Percentiles rank a stretch among this genome's conserved stretches.
Conservation (phyloP, 2,888 invertebrate genomes). For the Molanna angustata region DNA sequence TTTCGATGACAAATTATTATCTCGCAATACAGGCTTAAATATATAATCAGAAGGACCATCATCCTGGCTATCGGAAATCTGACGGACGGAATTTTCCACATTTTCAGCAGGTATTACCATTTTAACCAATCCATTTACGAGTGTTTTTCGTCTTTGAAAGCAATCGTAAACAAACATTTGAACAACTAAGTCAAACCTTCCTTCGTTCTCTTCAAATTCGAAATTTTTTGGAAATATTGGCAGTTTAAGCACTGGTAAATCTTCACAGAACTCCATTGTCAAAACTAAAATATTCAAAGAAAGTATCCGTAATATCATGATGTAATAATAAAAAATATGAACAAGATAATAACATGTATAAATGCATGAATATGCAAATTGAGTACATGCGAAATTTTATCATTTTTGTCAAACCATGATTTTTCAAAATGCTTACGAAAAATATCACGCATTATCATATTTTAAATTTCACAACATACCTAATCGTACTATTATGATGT, state of each 20-base stretch:
- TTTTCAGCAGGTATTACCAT: slow-evolving; percentile 1
- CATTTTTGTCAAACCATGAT: no score
- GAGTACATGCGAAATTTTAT: no score
- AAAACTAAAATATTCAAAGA: no score
- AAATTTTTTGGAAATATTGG: slow-evolving; percentile 12
- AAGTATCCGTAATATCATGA: no score
- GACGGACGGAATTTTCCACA: neutral
- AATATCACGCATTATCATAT: no score
- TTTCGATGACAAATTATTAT: slow-evolving; percentile 13
- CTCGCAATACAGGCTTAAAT: slow-evolving; percentile 3
- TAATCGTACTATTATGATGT: no score
- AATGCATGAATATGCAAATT: no score
- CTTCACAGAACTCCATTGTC: slow-evolving; percentile 12
- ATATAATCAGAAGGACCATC: slow-evolving; percentile 6
- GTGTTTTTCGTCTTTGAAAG: slow-evolving; percentile 25
- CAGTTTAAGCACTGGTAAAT: slow-evolving; percentile 14
- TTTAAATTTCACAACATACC: no score
- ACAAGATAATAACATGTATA: no score
- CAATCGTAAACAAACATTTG: slow-evolving; percentile 25
- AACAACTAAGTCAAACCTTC: slow-evolving; percentile 9
- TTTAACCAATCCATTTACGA: slow-evolving; percentile 23
- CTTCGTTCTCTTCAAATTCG: slow-evolving; percentile 15
- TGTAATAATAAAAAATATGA: no score
- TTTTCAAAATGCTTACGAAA: no score
- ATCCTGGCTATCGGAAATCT: neutral